phyloP scores from a whole-genome alignment of 1,140 invertebrate species.

The Habropoda laboriosa region DNA sequence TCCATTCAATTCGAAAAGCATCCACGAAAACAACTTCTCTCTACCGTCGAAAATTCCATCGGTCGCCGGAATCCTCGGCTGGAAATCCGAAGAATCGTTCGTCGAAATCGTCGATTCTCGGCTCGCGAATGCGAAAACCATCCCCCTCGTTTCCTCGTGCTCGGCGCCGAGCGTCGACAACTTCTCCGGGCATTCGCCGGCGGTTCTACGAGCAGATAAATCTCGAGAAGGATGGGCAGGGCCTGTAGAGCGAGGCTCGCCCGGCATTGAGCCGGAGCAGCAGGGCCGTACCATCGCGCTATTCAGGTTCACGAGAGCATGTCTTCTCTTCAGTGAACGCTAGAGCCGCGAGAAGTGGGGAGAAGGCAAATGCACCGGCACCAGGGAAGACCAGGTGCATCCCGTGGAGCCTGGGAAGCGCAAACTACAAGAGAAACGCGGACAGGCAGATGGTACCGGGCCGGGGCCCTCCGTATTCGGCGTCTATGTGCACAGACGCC shows the following conservation, averaged over 20 bases:
- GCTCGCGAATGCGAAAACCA: slow-evolving; percentile 8
- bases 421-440: slow-evolving; percentile 62
- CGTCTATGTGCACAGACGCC: slow-evolving; percentile 64
- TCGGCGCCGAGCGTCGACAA: neutral
- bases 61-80: slow-evolving; percentile 4
- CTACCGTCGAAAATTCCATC: neutral
- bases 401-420: slow-evolving; percentile 70
- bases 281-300: slow-evolving; percentile 59
- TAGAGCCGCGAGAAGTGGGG: slow-evolving; percentile 15
- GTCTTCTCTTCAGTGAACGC: slow-evolving; percentile 29
- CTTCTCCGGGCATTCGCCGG: neutral
- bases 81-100: neutral
- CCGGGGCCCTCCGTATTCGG: slow-evolving; percentile 35
- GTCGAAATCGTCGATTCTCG: neutral
- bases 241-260: slow-evolving; percentile 40
- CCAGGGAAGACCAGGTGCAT: slow-evolving; percentile 66
- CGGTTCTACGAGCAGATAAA: slow-evolving; percentile 53
- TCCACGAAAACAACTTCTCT: neutral
- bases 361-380: slow-evolving; percentile 64
- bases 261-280: slow-evolving; percentile 48
- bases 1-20: no score
- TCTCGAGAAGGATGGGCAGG: slow-evolving; percentile 48
- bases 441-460: slow-evolving; percentile 64
- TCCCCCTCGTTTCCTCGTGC: neutral
- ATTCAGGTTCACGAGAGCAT: slow-evolving; percentile 67